A percentile compares a stretch with the other conserved stretches of the same genome.
These are phyloP conservation scores for Marisa cornuarietis DNA, from an alignment of 1,140 invertebrate species.

Conservation along the genomic window DNA sequence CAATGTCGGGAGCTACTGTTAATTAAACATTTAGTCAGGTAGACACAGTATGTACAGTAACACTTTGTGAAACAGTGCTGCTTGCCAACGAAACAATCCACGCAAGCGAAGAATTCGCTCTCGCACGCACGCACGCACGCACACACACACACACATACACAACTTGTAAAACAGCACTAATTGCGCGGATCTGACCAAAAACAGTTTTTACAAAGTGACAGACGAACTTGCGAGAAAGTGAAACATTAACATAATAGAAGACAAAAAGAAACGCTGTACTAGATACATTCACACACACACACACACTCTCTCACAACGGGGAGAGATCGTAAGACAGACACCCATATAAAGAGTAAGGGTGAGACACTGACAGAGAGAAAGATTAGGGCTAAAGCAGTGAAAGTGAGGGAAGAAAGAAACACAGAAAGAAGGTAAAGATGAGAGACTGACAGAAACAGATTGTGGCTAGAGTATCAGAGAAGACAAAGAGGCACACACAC, in stretches of 20 bases:
- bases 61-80: no score
- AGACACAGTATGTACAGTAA: no score
- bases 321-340: constrained; percentile 11
- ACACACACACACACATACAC: not conserved
- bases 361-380: constrained; percentile 11
- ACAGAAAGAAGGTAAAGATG: not conserved
- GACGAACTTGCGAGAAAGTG: no score
- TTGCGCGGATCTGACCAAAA: no score
- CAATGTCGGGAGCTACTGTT: not conserved
- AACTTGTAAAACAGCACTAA: no score
- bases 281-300: not conserved
- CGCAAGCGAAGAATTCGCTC: not conserved
- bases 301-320: not conserved
- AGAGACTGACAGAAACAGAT: not conserved
- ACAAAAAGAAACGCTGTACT: no score
- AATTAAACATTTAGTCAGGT: no score
- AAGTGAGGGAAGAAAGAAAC: not conserved
- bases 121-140: not conserved
- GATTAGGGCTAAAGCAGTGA: not conserved
- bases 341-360: not conserved
- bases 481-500: not conserved
- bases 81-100: no score
- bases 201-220: no score
- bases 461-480: no score
- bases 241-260: no score